These are phyloP conservation scores for Otocyon megalotis DNA, from an alignment of 2,113 vertebrate species.

Conservation along the genomic window DNA sequence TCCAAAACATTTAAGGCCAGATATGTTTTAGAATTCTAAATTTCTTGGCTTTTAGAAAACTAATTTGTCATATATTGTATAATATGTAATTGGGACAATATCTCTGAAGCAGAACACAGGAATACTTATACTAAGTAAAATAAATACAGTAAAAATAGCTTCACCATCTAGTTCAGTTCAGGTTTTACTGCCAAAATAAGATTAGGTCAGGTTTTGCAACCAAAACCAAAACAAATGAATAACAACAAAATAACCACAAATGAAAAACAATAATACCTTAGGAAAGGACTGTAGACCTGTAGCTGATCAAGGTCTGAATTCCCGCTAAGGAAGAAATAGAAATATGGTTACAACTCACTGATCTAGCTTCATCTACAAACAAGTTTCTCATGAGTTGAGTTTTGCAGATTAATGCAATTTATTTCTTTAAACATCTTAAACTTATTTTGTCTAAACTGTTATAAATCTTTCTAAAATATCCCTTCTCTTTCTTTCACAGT, in stretches of 20 bases:
- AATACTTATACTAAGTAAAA: slow-evolving; percentile 3
- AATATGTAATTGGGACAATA: not conserved
- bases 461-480: slow-evolving; percentile 33
- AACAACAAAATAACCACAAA: not conserved
- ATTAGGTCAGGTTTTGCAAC: slow-evolving; percentile 28
- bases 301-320: not conserved
- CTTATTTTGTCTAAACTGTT: slow-evolving; percentile 23
- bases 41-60: slow-evolving; percentile 34
- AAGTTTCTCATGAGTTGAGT: not conserved
- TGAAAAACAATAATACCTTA: not conserved
- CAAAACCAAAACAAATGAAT: not conserved
- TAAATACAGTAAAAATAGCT: not conserved
- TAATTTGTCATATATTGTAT: not conserved
- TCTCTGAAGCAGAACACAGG: not conserved
- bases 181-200: slow-evolving; percentile 2
- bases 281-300: not conserved
- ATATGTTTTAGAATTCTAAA: slow-evolving; percentile 31
- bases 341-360: not conserved
- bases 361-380: not conserved
- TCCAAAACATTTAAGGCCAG: slow-evolving; percentile 1
- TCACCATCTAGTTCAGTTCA: not conserved
- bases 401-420: not conserved
- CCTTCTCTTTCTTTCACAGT: not conserved
- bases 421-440: not conserved
- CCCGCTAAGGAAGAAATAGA: not conserved